Percentiles rank a stretch among this genome's conserved stretches.
Evolutionary conservation across 2,797 vertebrate species (phyloP).

Genomic region (Gymnothorax reevesii): DNA sequence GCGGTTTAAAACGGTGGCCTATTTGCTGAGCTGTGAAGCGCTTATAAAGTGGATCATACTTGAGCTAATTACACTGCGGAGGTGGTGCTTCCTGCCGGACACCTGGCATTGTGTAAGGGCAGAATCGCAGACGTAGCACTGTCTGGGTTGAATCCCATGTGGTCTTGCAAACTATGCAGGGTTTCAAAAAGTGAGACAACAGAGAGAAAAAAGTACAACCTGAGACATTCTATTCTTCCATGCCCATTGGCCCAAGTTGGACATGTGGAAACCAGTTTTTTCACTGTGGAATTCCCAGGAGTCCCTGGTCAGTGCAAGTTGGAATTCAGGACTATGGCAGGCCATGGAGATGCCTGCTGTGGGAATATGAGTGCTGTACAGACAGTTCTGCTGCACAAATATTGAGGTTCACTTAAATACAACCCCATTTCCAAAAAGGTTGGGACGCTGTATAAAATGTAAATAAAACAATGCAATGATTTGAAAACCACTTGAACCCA

Average conservation of each 20-base stretch:
- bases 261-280: neutral
- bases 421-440: no score
- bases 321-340: neutral
- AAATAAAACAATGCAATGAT: no score
- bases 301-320: neutral
- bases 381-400: neutral
- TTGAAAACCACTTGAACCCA: no score
- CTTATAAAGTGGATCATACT: constrained; percentile 2
- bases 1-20: constrained; percentile 6
- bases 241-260: neutral
- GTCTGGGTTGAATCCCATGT: neutral
- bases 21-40: constrained; percentile 23
- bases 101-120: constrained; percentile 27
- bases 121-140: neutral
- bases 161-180: neutral
- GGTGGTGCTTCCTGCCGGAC: neutral
- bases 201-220: neutral
- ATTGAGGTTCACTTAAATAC: no score
- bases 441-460: no score
- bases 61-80: constrained; percentile 4
- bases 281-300: constrained; percentile 26
- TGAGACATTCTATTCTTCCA: neutral
- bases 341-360: neutral
- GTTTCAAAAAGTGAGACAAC: neutral
- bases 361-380: neutral